Conservation (phyloP, 2,888 invertebrate species). For the Leptarthrus brevirostris region DNA sequence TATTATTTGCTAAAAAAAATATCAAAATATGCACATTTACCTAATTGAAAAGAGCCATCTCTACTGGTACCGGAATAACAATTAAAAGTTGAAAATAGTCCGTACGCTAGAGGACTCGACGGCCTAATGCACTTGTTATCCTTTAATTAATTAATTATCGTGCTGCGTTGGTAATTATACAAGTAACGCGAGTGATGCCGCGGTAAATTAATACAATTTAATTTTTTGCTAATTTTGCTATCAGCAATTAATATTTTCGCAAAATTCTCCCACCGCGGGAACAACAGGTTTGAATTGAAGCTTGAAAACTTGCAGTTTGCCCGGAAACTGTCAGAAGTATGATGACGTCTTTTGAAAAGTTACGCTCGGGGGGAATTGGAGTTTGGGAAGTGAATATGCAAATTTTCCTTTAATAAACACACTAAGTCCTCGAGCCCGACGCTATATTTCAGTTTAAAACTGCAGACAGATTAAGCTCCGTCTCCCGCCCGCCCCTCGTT, state of each 20-base stretch:
- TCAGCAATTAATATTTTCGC: not conserved
- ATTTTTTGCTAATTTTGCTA: no score
- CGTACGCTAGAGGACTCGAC: no score
- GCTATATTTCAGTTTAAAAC: slow-evolving; percentile 8
- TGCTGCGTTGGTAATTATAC: not conserved
- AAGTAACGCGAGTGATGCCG: no score
- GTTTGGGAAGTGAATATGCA: not conserved
- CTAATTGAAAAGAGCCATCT: slow-evolving; percentile 1
- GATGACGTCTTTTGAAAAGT: not conserved
- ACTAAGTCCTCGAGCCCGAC: not conserved
- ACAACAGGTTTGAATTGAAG: no score
- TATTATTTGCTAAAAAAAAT: slow-evolving; percentile 36
- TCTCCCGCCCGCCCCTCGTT: not conserved
- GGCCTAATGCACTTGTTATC: slow-evolving; percentile 5
- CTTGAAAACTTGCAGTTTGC: no score
- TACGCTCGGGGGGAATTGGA: not conserved
- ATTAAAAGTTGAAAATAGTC: slow-evolving; percentile 1
- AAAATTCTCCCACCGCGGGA: not conserved
- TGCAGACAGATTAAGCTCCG: slow-evolving; percentile 18
- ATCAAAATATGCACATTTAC: slow-evolving; percentile 31
- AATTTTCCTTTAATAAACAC: slow-evolving; percentile 24
- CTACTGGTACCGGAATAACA: not conserved
- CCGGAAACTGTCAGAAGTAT: not conserved
- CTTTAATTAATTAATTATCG: slow-evolving; percentile 21
- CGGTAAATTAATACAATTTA: slow-evolving; percentile 13